Conservation (phyloP, 1,140 invertebrate genomes). For the Dufourea novaeangliae region DNA sequence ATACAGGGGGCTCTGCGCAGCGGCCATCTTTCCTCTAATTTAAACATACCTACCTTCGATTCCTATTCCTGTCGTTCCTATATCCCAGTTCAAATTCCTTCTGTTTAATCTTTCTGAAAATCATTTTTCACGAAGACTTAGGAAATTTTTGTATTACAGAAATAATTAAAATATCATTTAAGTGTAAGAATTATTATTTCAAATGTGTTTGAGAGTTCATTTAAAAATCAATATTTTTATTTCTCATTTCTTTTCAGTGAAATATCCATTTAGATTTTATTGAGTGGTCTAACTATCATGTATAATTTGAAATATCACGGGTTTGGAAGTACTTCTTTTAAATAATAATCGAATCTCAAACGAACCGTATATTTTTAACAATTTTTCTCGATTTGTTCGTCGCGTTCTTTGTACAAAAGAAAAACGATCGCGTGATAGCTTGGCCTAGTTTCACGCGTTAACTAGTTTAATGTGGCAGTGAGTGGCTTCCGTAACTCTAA, state of each 20-base stretch:
- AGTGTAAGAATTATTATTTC: background rate
- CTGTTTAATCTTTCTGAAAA: too few species aligned
- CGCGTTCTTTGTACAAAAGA: slow-evolving; percentile 28
- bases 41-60: too few species aligned
- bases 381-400: background rate
- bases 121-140: background rate
- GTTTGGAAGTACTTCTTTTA: background rate
- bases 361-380: background rate
- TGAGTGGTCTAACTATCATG: too few species aligned
- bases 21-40: slow-evolving; percentile 55
- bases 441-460: slow-evolving; percentile 46
- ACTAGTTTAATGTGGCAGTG: slow-evolving; percentile 49
- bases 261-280: background rate
- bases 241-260: background rate
- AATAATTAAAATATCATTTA: too few species aligned
- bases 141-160: background rate
- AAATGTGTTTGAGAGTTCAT: background rate
- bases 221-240: slow-evolving; percentile 20
- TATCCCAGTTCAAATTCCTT: background rate
- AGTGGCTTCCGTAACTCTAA: slow-evolving; percentile 35
- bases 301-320: background rate
- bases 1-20: slow-evolving; percentile 55
- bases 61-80: background rate
- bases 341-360: background rate
- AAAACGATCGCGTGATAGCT: background rate